A percentile compares a stretch with the other conserved stretches of the same genome.
These are phyloP conservation scores for Arion vulgaris DNA, from an alignment of 1,140 invertebrate species.

Conservation along the genomic window DNA sequence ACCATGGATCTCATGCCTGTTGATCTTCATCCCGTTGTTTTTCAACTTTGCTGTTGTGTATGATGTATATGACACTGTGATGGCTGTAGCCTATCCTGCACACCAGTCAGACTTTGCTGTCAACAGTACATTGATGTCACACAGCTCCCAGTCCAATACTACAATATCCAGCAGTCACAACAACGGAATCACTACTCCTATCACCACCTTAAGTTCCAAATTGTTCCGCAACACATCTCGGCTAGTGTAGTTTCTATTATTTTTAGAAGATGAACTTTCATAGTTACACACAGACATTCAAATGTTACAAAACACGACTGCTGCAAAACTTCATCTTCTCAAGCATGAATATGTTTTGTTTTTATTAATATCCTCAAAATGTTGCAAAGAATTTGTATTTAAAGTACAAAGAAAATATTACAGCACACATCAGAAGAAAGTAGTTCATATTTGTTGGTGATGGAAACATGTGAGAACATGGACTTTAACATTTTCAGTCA, in stretches of 20 bases:
- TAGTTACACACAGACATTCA: not conserved
- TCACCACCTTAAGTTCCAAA: too few species aligned
- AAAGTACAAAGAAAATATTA: too few species aligned
- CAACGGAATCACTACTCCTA: not conserved
- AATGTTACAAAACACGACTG: not conserved
- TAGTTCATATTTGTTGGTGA: too few species aligned
- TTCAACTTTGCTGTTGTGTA: conserved; percentile 62
- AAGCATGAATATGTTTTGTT: too few species aligned
- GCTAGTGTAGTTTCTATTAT: not conserved
- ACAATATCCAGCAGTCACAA: not conserved
- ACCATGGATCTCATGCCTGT: conserved; percentile 48
- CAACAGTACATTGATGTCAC: not conserved
- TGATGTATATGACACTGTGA: conserved; percentile 55
- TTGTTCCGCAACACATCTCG: not conserved
- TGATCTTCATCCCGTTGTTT: conserved; percentile 56
- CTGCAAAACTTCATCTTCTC: too few species aligned
- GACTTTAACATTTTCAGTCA: too few species aligned
- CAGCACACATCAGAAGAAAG: too few species aligned
- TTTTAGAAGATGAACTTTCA: not conserved
- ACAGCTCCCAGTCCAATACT: too few species aligned
- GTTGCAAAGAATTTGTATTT: too few species aligned
- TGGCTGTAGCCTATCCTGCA: conserved; percentile 43
- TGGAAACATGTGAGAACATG: too few species aligned
- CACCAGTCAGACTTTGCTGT: conserved; percentile 19
- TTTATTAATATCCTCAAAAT: too few species aligned